These are phyloP conservation scores for Lydus trimaculatus DNA, from an alignment of 2,888 invertebrate species.

Conservation along the genomic window DNA sequence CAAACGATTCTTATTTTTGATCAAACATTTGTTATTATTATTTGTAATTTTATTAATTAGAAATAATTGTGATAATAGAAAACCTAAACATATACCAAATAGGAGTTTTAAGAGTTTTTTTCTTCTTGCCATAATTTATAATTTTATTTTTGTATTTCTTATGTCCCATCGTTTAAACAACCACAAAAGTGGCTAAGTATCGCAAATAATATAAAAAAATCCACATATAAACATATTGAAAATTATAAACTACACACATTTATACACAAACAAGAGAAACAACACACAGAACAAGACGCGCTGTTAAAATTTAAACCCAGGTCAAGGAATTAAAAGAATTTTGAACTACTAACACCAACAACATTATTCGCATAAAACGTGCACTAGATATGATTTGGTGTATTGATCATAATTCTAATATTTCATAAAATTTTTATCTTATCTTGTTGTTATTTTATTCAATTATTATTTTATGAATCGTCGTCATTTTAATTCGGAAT, in stretches of 20 bases:
- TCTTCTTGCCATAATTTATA: slow-evolving; percentile 46
- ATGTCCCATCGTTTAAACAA: neutral
- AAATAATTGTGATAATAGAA: slow-evolving; percentile 43
- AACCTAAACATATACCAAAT: slow-evolving; percentile 52
- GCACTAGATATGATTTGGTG: neutral
- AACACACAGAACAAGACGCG: neutral
- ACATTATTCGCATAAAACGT: neutral
- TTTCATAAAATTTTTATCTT: neutral
- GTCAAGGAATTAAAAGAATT: slow-evolving; percentile 1
- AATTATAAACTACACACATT: neutral
- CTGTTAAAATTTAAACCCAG: neutral
- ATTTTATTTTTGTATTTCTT: neutral
- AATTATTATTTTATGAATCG: neutral
- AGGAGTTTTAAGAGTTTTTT: slow-evolving; percentile 51
- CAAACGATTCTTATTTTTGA: slow-evolving; percentile 12
- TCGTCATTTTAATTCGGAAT: neutral
- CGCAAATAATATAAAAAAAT: neutral
- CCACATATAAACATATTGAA: neutral
- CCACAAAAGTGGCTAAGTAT: neutral
- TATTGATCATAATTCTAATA: slow-evolving; percentile 3
- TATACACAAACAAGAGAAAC: neutral
- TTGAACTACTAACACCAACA: slow-evolving; percentile 1
- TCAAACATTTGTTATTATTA: slow-evolving; percentile 21
- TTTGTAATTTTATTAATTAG: slow-evolving; percentile 25
- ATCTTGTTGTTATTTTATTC: neutral